Conservation (phyloP, 2,797 vertebrate species). For the Silurus lanzhouensis region DNA sequence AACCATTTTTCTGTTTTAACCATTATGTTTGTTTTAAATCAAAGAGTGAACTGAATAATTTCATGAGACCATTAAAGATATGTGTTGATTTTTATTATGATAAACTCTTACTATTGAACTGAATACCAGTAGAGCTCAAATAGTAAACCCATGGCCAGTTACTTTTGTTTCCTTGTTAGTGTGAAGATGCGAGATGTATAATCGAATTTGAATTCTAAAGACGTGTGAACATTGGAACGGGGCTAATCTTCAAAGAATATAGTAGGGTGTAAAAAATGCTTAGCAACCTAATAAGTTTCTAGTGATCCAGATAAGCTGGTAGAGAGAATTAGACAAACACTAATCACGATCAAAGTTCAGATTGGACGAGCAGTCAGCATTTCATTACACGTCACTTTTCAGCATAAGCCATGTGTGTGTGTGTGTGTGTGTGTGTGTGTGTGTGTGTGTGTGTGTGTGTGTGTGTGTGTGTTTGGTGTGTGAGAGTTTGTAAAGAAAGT, state of each 20-base stretch:
- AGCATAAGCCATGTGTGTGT: background rate
- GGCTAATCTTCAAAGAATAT: background rate
- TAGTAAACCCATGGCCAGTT: background rate
- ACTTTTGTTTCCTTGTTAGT: background rate
- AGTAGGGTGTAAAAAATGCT: background rate
- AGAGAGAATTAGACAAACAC: background rate
- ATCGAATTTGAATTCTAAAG: background rate
- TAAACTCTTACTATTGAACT: too few relatives aligned
- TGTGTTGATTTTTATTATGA: too few relatives aligned
- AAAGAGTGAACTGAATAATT: background rate
- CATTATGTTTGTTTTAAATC: background rate
- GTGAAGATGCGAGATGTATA: background rate
- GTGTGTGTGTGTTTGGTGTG: too few relatives aligned
- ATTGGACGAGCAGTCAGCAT: constrained; percentile 15
- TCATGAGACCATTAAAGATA: too few relatives aligned
- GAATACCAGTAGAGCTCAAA: background rate
- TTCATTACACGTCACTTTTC: background rate
- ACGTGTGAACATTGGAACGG: background rate
- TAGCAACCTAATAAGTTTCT: background rate
- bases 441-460: too few relatives aligned
- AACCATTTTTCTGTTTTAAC: background rate
- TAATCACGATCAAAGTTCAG: constrained; percentile 19
- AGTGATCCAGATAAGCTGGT: background rate
- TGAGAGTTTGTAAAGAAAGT: background rate
- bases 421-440: background rate